phyloP scores from a whole-genome alignment of 2,797 vertebrate species.

The Arremon brunneinucha region DNA sequence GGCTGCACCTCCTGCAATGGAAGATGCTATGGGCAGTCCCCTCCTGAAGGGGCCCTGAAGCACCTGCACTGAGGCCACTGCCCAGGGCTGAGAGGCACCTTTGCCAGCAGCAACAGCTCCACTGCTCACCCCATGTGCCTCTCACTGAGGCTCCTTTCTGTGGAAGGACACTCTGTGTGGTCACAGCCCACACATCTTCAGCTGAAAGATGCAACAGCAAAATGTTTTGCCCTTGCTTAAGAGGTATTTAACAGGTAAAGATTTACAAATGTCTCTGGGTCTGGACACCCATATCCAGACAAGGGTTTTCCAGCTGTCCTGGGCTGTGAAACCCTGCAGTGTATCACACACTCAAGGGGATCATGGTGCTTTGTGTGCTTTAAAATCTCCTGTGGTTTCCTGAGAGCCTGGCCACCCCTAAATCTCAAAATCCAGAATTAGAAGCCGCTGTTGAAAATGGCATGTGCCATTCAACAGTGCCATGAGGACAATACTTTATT shows the following conservation, averaged over 20 bases:
- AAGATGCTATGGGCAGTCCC: not conserved
- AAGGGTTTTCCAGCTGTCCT: not conserved
- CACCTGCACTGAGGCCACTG: fast-evolving
- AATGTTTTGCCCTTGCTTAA: not conserved
- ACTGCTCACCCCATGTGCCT: fast-evolving
- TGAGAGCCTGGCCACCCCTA: not conserved
- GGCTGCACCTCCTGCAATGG: not conserved
- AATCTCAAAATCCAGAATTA: not conserved
- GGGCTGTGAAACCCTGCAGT: not conserved
- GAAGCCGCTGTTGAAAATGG: not conserved
- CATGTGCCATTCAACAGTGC: no score
- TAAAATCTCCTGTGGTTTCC: not conserved
- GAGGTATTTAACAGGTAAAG: not conserved
- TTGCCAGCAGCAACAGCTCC: not conserved
- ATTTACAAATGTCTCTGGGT: not conserved
- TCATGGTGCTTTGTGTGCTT: not conserved
- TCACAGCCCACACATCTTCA: not conserved
- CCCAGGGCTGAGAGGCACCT: not conserved
- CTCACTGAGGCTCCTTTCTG: not conserved
- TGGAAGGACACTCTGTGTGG: not conserved
- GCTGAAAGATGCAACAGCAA: not conserved
- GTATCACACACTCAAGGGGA: not conserved
- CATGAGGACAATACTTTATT: not conserved
- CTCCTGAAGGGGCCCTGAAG: not conserved
- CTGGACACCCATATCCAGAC: not conserved